These are phyloP conservation scores for Oophaga pumilio DNA, from an alignment of 2,113 vertebrate species.

Conservation along the genomic window DNA sequence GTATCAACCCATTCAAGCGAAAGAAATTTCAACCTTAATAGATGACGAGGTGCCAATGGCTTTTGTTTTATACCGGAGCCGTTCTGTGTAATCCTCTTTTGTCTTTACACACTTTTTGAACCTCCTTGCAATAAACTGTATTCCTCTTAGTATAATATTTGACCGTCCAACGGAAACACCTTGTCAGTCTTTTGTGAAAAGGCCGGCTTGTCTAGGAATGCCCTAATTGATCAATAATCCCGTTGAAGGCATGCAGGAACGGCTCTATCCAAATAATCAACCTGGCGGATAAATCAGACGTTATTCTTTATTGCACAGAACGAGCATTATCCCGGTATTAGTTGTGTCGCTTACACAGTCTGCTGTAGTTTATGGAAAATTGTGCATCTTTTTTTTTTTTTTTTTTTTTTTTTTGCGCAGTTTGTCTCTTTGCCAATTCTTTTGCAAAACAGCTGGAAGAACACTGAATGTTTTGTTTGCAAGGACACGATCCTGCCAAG, in stretches of 20 bases:
- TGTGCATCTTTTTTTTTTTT: neutral
- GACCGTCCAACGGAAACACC: neutral
- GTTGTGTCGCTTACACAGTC: neutral
- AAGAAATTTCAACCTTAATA: neutral
- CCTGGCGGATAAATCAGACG: slow-evolving; percentile 21
- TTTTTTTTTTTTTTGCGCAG: neutral
- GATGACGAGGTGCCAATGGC: neutral
- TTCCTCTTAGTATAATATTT: neutral
- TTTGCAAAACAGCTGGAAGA: slow-evolving; percentile 48
- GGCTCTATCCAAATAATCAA: slow-evolving; percentile 24
- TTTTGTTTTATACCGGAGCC: neutral
- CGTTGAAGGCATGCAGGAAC: neutral
- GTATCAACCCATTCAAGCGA: no score
- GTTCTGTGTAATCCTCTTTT: neutral
- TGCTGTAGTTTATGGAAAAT: neutral
- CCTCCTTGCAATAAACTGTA: neutral
- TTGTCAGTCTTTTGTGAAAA: neutral
- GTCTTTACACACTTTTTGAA: neutral
- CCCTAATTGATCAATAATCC: slow-evolving; percentile 23
- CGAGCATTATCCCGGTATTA: slow-evolving; percentile 20
- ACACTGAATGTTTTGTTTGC: slow-evolving; percentile 45
- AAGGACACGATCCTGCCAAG: slow-evolving; percentile 33
- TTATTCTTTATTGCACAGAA: slow-evolving; percentile 27
- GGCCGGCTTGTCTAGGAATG: slow-evolving; percentile 4
- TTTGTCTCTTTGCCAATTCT: slow-evolving; percentile 1